Conservation (phyloP, 1,140 invertebrate genomes). For the Diuraphis noxia region DNA sequence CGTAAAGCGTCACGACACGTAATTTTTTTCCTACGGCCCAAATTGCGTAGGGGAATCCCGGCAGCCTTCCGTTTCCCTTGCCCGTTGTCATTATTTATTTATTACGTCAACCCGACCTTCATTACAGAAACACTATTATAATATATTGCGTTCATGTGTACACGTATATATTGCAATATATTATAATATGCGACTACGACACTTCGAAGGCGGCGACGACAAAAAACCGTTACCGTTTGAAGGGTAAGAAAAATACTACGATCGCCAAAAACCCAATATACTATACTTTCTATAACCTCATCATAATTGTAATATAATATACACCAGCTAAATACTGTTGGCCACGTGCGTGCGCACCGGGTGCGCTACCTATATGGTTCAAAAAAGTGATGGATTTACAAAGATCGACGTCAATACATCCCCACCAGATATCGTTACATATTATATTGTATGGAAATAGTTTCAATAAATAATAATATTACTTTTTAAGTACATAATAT, state of each 20-base stretch:
- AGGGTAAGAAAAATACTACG: not conserved
- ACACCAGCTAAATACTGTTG: not conserved
- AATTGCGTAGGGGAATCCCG: constrained; percentile 12
- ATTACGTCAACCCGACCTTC: not conserved
- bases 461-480: too few relatives aligned
- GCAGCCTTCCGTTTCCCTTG: not conserved
- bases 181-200: not conserved
- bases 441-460: too few relatives aligned
- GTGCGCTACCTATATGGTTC: too few relatives aligned
- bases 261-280: not conserved
- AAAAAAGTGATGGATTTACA: too few relatives aligned
- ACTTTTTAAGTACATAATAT: too few relatives aligned
- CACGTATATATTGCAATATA: not conserved
- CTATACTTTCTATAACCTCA: not conserved
- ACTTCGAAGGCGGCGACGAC: not conserved
- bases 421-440: too few relatives aligned
- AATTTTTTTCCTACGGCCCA: constrained; percentile 25
- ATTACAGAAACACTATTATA: not conserved
- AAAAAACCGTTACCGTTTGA: not conserved
- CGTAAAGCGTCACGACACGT: constrained; percentile 42
- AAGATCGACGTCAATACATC: too few relatives aligned
- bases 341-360: too few relatives aligned
- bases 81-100: not conserved
- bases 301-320: not conserved
- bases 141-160: not conserved